Conservation (phyloP, 2,888 invertebrate species). For the Rutpela maculata region DNA sequence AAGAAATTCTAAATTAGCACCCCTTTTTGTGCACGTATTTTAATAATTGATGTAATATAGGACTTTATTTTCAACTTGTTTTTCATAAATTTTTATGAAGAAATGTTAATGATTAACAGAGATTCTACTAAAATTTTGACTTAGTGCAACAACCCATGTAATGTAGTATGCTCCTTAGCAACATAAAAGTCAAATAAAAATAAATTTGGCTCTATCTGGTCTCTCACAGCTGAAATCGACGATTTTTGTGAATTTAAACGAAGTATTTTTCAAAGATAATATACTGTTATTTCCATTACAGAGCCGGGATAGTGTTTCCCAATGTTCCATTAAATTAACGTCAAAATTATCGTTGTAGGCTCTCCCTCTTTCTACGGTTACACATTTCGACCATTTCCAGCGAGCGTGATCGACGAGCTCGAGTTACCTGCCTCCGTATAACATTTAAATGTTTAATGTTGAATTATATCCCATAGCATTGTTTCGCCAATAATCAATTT, state of each 20-base stretch:
- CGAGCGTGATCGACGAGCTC: background rate
- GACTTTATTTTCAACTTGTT: too few species aligned
- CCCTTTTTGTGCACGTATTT: too few species aligned
- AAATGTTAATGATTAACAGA: too few species aligned
- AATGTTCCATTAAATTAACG: background rate
- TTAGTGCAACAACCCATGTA: too few species aligned
- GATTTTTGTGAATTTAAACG: background rate
- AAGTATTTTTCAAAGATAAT: background rate
- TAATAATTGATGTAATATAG: too few species aligned
- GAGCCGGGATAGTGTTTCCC: background rate
- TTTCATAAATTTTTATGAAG: too few species aligned
- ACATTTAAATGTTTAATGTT: constrained; percentile 36
- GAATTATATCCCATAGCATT: constrained; percentile 44
- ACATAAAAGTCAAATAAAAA: too few species aligned
- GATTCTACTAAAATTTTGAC: too few species aligned
- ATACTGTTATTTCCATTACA: background rate
- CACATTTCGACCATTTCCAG: constrained; percentile 7
- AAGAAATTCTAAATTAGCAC: too few species aligned
- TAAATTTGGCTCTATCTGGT: too few species aligned
- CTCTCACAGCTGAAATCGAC: background rate
- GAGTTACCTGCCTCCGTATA: background rate
- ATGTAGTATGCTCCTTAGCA: too few species aligned
- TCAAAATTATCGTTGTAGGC: background rate
- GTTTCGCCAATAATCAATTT: constrained; percentile 49
- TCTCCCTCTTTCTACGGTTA: constrained; percentile 3